Evolutionary conservation across 2,888 invertebrate genomes (phyloP).

Genomic region (Lasius fuliginosus): DNA sequence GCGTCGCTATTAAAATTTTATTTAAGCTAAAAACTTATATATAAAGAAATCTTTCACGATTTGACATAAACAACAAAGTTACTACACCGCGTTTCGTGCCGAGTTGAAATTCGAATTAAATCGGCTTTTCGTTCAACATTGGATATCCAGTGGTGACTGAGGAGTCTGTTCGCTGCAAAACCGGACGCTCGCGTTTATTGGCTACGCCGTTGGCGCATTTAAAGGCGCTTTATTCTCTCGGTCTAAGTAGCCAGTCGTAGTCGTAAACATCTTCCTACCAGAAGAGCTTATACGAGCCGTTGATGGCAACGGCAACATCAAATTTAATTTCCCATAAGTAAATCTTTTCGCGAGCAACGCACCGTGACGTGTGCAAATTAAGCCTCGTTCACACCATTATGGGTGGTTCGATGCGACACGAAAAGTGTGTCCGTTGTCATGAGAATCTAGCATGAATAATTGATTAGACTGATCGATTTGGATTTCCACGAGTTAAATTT

Average conservation of each 20-base stretch:
- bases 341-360: slow-evolving; percentile 80
- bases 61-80: neutral
- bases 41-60: slow-evolving; percentile 27
- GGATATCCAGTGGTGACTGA: slow-evolving; percentile 59
- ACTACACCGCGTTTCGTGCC: slow-evolving; percentile 7
- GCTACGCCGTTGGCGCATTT: slow-evolving; percentile 74
- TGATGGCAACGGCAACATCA: slow-evolving; percentile 83
- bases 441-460: slow-evolving; percentile 59
- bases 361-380: slow-evolving; percentile 74
- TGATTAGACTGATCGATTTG: slow-evolving; percentile 62
- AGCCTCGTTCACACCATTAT: slow-evolving; percentile 75
- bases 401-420: slow-evolving; percentile 66
- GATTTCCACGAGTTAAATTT: slow-evolving; percentile 56
- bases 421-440: slow-evolving; percentile 58
- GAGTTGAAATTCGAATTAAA: slow-evolving; percentile 12
- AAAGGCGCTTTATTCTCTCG: slow-evolving; percentile 75
- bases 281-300: slow-evolving; percentile 83
- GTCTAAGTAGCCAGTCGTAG: slow-evolving; percentile 82
- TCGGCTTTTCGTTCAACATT: slow-evolving; percentile 48
- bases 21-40: slow-evolving; percentile 17
- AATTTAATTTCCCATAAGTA: slow-evolving; percentile 84
- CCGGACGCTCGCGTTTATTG: slow-evolving; percentile 78
- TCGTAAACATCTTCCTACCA: slow-evolving; percentile 83
- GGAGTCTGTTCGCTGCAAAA: slow-evolving; percentile 75
- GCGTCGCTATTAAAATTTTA: slow-evolving; percentile 46